Base-by-base conservation (phyloP, 2,888 invertebrate genomes). In the Cryptosula pallasiana region DNA sequence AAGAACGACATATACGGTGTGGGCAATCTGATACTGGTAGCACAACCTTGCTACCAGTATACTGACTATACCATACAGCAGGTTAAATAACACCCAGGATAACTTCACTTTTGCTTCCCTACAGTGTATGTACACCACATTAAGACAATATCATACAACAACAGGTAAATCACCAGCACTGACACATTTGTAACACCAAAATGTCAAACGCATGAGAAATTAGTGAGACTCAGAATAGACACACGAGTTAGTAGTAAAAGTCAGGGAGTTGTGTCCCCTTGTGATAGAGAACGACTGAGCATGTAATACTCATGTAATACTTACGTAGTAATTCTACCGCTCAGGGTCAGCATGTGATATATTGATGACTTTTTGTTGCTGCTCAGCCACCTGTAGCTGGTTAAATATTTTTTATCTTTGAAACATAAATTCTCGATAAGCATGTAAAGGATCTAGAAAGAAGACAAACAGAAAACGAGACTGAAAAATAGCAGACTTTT, bases 11-110 rank as follows among this genome's bases (percentile, higher is more conserved):
- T 76, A 76, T 16, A 78, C 57, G 55, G 78, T 78, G 75, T 81
- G 78, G 2, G 78, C 77, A 13, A 76, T 73, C 73, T 77, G 80
- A 71, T 76, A 80, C 69, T 78, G 76, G 73, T 78, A 81, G 75
- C 77, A 77, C 3, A 81, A 35, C 9, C 77, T 58, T 1, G 77
- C 75, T 3, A 78, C 73, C 32, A 77, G 72, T 35, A 81, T 73
- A 3, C 78, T 75, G 29, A 78, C 57, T 3, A 78, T 63, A 71
- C 78, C 76, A 58, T 78, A 78, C 23, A 79, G 54, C 74, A 77
- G 78, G 72, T 78, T 77, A 73, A 76, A 79, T 34, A 79, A 27
- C 2, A 70, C 13, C 63, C 63, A 63, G 13, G 63, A 63, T 32
- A 63, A 2, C 32, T 63, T 63, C 63, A 63, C 32, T n/a, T 63